These are phyloP conservation scores for Halcyon malimbica DNA, from an alignment of 2,113 vertebrate genomes.

Conservation along the genomic window DNA sequence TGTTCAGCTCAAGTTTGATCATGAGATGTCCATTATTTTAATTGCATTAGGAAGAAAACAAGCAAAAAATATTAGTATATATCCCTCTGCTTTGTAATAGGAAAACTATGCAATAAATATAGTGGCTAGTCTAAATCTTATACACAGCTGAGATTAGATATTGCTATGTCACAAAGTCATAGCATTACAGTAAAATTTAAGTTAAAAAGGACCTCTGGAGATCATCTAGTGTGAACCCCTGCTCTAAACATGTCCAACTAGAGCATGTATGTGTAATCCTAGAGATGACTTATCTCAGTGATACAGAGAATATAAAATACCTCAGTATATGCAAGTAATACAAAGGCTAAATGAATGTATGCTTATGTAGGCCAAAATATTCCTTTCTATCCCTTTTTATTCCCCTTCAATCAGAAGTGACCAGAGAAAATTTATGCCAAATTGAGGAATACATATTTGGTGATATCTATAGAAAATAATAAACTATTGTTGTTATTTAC, in stretches of 20 bases:
- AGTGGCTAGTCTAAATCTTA: not conserved
- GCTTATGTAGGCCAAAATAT: not conserved
- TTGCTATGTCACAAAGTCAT: not conserved
- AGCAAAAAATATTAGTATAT: not conserved
- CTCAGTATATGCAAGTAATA: not conserved
- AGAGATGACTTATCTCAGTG: not conserved
- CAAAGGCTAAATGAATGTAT: not conserved
- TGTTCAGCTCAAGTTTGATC: not conserved
- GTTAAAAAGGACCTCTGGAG: not conserved
- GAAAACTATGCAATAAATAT: not conserved
- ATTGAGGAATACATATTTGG: not conserved
- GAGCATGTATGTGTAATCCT: not conserved
- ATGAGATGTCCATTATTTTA: not conserved
- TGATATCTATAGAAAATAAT: not conserved
- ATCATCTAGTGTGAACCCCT: not conserved
- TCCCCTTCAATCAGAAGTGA: not conserved
- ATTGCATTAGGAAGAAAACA: not conserved
- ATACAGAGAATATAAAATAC: not conserved
- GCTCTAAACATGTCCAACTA: not conserved
- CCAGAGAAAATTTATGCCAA: not conserved
- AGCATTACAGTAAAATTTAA: not conserved
- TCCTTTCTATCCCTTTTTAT: not conserved
- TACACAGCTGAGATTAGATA: not conserved
- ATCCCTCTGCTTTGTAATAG: not conserved
- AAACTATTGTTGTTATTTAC: not conserved